Conservation (phyloP, 2,888 invertebrate species). For the Willowsia nigromaculata region DNA sequence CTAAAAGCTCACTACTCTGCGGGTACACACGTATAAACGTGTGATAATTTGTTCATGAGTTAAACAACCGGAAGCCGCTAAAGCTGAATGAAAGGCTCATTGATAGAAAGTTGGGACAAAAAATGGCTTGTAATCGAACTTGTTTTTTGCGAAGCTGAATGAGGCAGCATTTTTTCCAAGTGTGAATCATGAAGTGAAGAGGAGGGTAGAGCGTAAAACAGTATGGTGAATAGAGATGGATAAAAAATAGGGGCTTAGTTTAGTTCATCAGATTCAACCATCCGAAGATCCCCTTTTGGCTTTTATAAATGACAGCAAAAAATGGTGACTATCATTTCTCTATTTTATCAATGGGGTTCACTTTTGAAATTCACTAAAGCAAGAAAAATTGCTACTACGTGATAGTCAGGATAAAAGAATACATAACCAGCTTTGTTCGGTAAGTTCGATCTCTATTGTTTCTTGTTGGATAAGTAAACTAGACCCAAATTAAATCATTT, state of each 20-base stretch:
- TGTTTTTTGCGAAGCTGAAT: constrained; percentile 40
- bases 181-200: constrained; percentile 27
- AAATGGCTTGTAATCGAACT: constrained; percentile 69
- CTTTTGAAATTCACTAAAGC: constrained; percentile 13
- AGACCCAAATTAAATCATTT: no score
- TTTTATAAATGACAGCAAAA: constrained; percentile 71
- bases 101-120: constrained; percentile 67
- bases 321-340: constrained; percentile 46
- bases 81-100: constrained; percentile 67
- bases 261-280: constrained; percentile 67
- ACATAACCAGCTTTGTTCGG: constrained; percentile 24
- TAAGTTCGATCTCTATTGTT: constrained; percentile 20
- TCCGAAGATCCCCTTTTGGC: constrained; percentile 69
- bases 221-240: not conserved
- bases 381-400: not conserved
- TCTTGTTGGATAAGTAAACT: no score
- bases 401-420: not conserved
- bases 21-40: constrained; percentile 49
- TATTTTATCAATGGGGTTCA: constrained; percentile 25
- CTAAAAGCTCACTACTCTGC: not conserved
- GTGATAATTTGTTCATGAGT: constrained; percentile 72
- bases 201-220: constrained; percentile 31
- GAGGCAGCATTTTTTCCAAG: constrained; percentile 49
- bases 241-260: constrained; percentile 56
- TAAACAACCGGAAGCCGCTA: constrained; percentile 72